phyloP scores from a whole-genome alignment of 1,140 invertebrate genomes.

The Sitodiplosis mosellana region DNA sequence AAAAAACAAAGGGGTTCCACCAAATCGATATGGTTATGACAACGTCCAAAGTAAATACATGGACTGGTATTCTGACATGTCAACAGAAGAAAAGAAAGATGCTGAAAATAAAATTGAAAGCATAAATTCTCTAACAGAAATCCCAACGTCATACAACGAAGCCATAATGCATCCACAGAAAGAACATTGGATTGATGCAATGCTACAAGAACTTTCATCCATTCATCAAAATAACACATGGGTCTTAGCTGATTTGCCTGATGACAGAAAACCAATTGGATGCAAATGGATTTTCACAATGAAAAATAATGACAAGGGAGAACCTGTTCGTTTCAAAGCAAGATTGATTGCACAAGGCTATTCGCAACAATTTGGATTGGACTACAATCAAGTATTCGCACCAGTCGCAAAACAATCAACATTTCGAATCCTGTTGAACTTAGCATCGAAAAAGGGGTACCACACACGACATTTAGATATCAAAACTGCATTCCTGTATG shows the following conservation, averaged over 20 bases:
- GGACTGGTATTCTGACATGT: no score
- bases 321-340: conserved; percentile 15
- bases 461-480: conserved; percentile 15
- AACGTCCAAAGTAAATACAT: neutral
- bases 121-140: no score
- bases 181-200: conserved; percentile 5
- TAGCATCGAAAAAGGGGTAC: conserved; percentile 4
- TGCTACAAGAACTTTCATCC: conserved; percentile 6
- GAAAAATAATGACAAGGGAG: conserved; percentile 10
- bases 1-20: neutral
- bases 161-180: conserved; percentile 2
- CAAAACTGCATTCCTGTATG: conserved; percentile 24
- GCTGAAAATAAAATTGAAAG: conserved; percentile 2
- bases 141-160: no score
- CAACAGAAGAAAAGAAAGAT: conserved; percentile 2
- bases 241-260: conserved; percentile 4
- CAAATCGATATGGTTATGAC: neutral
- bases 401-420: conserved; percentile 13
- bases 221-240: conserved; percentile 6
- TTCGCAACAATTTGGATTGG: conserved; percentile 7
- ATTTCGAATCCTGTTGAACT: conserved; percentile 8
- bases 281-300: conserved; percentile 9
- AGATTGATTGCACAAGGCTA: conserved; percentile 9
- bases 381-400: conserved; percentile 7
- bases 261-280: conserved; percentile 3